Evolutionary conservation across 2,888 invertebrate species (phyloP).

Genomic region (Noctua comes): DNA sequence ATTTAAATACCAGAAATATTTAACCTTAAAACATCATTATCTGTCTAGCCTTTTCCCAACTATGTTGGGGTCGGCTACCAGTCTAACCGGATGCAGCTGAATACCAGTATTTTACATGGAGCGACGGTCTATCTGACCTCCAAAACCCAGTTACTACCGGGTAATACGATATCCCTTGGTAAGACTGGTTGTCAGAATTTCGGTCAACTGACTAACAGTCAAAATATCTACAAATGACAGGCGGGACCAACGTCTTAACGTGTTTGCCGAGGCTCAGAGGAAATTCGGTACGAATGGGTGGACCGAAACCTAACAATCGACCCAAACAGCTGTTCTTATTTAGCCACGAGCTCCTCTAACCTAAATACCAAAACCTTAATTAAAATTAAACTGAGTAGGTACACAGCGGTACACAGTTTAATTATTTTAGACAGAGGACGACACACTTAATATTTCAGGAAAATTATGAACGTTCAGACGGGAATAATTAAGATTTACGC

Average conservation of each 20-base stretch:
- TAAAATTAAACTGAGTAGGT: background rate
- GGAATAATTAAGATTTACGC: conserved; percentile 12
- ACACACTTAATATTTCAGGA: background rate
- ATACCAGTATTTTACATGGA: no score
- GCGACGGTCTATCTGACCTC: no score
- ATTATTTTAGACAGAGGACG: background rate
- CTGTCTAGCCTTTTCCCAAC: no score
- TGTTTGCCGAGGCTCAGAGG: no score
- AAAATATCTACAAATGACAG: background rate
- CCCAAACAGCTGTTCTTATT: background rate
- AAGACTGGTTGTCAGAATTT: background rate
- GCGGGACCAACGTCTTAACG: background rate
- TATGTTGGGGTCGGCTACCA: no score
- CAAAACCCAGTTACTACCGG: no score
- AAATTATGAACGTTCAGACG: background rate
- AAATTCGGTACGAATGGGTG: no score
- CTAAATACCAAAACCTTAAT: background rate
- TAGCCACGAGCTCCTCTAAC: background rate
- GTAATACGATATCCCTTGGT: no score
- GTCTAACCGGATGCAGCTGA: no score
- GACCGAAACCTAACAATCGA: background rate
- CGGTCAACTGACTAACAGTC: background rate
- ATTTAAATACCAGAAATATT: no score
- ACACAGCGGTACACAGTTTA: background rate
- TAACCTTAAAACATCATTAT: no score